phyloP scores from a whole-genome alignment of 1,140 invertebrate genomes.

The Drosophila burlai region DNA sequence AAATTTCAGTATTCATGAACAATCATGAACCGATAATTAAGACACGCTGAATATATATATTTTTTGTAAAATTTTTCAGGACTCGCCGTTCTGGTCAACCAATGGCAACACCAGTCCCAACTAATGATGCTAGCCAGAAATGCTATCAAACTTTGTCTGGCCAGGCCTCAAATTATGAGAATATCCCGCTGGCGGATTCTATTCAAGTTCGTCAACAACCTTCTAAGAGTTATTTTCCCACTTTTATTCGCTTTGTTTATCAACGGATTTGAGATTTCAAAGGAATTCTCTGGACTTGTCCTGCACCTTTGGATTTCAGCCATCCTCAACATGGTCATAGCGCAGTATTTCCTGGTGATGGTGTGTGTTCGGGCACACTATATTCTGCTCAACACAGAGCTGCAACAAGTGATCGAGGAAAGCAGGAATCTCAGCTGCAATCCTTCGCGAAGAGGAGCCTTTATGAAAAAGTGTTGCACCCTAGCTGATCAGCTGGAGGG shows the following conservation, averaged over 20 bases:
- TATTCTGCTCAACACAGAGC: not conserved
- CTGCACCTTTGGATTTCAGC: not conserved
- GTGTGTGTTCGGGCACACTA: not conserved
- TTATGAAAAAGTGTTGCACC: not conserved
- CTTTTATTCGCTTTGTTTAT: fast-evolving
- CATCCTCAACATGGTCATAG: not conserved
- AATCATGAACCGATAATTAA: no score
- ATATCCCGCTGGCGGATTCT: not conserved
- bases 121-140: not conserved
- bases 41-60: not conserved
- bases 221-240: no score
- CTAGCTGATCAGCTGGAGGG: slow-evolving; percentile 5
- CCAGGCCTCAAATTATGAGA: not conserved
- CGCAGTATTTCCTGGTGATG: not conserved
- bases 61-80: not conserved
- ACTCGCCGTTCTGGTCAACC: not conserved
- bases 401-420: not conserved
- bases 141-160: not conserved
- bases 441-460: not conserved
- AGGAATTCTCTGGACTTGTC: not conserved
- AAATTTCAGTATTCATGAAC: no score
- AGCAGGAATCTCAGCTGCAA: not conserved
- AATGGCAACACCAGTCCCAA: not conserved
- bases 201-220: not conserved
- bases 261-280: fast-evolving